phyloP scores from a whole-genome alignment of 2,888 invertebrate species.

The Galerucella calmariensis region DNA sequence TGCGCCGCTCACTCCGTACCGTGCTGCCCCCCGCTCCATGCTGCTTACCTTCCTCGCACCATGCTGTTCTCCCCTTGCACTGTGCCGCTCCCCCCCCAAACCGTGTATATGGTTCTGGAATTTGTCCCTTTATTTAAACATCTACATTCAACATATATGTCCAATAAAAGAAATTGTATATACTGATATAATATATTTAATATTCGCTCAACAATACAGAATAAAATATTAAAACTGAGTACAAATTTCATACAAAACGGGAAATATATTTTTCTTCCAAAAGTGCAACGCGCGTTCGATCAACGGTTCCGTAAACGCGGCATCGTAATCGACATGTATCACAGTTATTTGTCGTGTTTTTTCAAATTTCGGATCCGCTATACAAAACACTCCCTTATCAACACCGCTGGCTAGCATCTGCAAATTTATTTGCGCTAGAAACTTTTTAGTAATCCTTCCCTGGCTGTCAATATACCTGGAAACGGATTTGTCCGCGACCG shows the following conservation, averaged over 20 bases:
- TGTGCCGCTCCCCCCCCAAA: too few species aligned
- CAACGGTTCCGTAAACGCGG: not conserved
- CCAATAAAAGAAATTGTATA: too few species aligned
- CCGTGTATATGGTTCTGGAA: too few species aligned
- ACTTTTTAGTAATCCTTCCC: constrained; percentile 1
- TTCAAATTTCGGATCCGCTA: constrained; percentile 19
- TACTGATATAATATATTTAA: too few species aligned
- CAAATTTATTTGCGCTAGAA: constrained; percentile 16
- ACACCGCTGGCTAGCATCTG: constrained; percentile 8
- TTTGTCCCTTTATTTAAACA: too few species aligned
- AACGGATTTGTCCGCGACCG: constrained; percentile 2
- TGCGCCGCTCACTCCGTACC: too few species aligned
- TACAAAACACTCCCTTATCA: constrained; percentile 18
- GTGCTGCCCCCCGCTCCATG: too few species aligned
- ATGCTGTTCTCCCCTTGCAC: too few species aligned
- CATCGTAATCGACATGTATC: constrained; percentile 7
- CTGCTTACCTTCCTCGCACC: too few species aligned
- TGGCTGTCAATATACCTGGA: not conserved
- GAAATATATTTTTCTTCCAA: constrained; percentile 21
- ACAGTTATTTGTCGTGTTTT: not conserved
- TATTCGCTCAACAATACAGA: too few species aligned
- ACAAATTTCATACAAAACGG: not conserved
- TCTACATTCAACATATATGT: too few species aligned
- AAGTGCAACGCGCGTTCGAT: constrained; percentile 5
- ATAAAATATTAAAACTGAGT: not conserved